A percentile compares a stretch with the other conserved stretches of the same genome.
Evolutionary conservation across 1,140 invertebrate genomes (phyloP).

Genomic region (Philopotamus ludificatus): DNA sequence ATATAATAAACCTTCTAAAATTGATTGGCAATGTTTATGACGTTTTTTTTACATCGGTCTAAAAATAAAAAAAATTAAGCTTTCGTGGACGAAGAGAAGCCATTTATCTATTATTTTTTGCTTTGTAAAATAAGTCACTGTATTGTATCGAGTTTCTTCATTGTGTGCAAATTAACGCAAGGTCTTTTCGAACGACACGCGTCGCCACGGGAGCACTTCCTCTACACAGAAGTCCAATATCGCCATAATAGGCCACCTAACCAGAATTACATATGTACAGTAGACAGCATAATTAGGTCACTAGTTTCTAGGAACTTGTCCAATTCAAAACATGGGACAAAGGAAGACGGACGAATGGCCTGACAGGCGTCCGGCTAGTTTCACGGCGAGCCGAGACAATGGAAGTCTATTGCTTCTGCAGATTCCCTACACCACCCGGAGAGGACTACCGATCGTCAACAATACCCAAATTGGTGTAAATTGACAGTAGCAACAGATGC

Average conservation of each 20-base stretch:
- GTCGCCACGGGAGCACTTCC: too few relatives aligned
- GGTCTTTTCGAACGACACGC: too few relatives aligned
- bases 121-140: too few relatives aligned
- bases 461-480: slow-evolving; percentile 7
- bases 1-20: too few relatives aligned
- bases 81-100: too few relatives aligned
- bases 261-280: too few relatives aligned
- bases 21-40: too few relatives aligned
- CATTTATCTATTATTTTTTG: too few relatives aligned
- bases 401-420: neutral
- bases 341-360: neutral
- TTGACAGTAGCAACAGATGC: neutral
- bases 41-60: too few relatives aligned
- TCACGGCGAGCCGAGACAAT: neutral
- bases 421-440: neutral
- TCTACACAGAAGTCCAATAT: neutral
- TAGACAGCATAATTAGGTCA: neutral
- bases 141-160: too few relatives aligned
- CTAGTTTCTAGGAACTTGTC: neutral
- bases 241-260: neutral
- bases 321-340: neutral
- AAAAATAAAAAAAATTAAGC: too few relatives aligned
- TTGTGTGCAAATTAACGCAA: too few relatives aligned
- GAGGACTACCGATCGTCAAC: neutral
- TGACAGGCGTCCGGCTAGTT: neutral